phyloP scores from a whole-genome alignment of 2,888 invertebrate species.

The Itoplectis maculator region DNA sequence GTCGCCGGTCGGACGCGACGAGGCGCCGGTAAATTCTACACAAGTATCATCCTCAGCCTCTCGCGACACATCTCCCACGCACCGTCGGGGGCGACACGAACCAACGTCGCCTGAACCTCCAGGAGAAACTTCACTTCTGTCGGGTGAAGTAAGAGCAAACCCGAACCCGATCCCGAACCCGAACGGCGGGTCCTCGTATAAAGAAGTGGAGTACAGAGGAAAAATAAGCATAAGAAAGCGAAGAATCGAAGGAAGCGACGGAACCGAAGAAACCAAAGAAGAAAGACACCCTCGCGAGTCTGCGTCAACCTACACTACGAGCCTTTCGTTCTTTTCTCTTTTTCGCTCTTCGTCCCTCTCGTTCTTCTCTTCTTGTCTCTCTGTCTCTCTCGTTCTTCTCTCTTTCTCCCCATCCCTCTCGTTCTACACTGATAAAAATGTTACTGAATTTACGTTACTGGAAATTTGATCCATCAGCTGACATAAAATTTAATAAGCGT shows the following conservation, averaged over 20 bases:
- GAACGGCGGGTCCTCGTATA: conserved; percentile 21
- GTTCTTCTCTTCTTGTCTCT: too few species aligned
- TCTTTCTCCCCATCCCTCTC: conserved; percentile 28
- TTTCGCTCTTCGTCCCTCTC: too few species aligned
- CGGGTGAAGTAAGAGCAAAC: conserved; percentile 26
- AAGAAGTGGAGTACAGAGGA: conserved; percentile 29
- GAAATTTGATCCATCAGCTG: too few species aligned
- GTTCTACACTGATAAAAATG: too few species aligned
- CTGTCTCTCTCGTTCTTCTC: conserved; percentile 32
- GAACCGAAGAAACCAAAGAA: conserved; percentile 40
- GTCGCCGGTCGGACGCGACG: too few species aligned
- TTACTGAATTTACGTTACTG: too few species aligned
- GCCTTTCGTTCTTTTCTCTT: conserved; percentile 18
- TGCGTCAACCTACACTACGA: conserved; percentile 64
- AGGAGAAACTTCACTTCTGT: conserved; percentile 53
- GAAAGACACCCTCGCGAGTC: conserved; percentile 66
- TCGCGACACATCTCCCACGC: conserved; percentile 42
- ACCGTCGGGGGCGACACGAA: not conserved
- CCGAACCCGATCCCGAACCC: too few species aligned
- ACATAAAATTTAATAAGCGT: too few species aligned
- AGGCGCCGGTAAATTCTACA: too few species aligned
- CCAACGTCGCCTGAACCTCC: conserved; percentile 53
- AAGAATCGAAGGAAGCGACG: conserved; percentile 37
- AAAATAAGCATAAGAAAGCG: conserved; percentile 34
- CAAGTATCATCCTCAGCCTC: too few species aligned